These are phyloP conservation scores for Etia nguti DNA, from an alignment of 2,113 vertebrate species.

Conservation along the genomic window DNA sequence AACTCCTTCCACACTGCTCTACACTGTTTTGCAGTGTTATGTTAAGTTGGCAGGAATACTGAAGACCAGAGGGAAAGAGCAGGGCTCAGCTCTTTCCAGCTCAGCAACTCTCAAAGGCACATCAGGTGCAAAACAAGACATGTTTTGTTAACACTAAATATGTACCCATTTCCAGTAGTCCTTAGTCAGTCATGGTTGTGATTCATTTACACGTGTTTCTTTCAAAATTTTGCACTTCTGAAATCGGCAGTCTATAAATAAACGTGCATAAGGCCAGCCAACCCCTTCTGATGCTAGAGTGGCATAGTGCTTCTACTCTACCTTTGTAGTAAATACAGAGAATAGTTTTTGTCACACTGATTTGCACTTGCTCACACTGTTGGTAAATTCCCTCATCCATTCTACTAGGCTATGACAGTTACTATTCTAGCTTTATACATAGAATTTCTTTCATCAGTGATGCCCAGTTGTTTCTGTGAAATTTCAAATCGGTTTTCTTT, in stretches of 20 bases:
- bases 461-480: neutral
- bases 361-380: neutral
- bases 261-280: neutral
- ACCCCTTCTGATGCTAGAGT: neutral
- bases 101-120: neutral
- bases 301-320: neutral
- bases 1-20: neutral
- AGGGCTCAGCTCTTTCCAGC: neutral
- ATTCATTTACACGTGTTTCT: neutral
- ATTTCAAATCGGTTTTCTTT: neutral
- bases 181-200: neutral
- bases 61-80: neutral
- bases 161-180: neutral
- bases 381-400: neutral
- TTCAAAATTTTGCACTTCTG: neutral
- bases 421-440: neutral
- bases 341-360: neutral
- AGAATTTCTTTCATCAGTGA: neutral
- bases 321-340: neutral
- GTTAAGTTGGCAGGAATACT: neutral
- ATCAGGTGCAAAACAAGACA: neutral
- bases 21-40: neutral
- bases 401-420: neutral
- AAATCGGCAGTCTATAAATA: neutral
- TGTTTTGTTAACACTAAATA: neutral